A percentile compares a stretch with the other conserved stretches of the same genome.
Conservation (phyloP, 2,888 invertebrate species). For the Eledona agricola region DNA sequence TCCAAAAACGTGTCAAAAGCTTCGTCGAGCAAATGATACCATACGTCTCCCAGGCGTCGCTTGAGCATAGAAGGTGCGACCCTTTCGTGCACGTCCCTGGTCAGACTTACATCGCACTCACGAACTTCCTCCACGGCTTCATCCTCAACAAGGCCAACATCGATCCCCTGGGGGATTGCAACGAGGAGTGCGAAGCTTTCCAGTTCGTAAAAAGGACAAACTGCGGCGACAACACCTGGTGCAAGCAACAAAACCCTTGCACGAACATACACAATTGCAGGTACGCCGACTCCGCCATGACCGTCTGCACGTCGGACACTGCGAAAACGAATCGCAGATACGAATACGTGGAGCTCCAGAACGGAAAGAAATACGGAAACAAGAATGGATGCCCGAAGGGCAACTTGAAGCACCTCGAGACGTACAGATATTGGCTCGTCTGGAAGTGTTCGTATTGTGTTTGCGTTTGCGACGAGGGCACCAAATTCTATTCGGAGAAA, state of each 20-base stretch:
- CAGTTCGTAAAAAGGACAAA: constrained; percentile 73
- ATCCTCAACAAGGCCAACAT: constrained; percentile 90
- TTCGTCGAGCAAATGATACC: background rate
- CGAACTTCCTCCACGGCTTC: constrained; percentile 83
- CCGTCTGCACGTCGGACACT: constrained; percentile 82
- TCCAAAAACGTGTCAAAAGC: background rate
- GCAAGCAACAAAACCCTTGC: too few relatives aligned
- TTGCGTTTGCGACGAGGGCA: constrained; percentile 83
- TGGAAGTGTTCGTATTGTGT: constrained; percentile 92
- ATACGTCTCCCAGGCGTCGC: background rate
- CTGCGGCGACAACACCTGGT: too few relatives aligned
- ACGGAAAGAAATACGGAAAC: constrained; percentile 73
- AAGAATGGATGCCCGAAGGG: constrained; percentile 67
- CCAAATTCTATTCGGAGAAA: constrained; percentile 72
- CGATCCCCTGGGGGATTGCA: constrained; percentile 76
- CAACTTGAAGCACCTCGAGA: constrained; percentile 74
- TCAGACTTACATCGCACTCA: constrained; percentile 79
- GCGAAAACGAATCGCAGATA: constrained; percentile 65
- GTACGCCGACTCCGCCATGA: constrained; percentile 80
- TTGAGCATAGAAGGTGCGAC: constrained; percentile 5
- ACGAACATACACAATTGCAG: too few relatives aligned
- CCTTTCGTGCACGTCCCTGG: constrained; percentile 1
- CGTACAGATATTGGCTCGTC: constrained; percentile 91
- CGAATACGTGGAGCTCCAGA: constrained; percentile 85
- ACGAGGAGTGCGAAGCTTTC: constrained; percentile 82